Base-by-base conservation (phyloP, 1,140 invertebrate genomes). In the Hypsibius dujardini region DNA sequence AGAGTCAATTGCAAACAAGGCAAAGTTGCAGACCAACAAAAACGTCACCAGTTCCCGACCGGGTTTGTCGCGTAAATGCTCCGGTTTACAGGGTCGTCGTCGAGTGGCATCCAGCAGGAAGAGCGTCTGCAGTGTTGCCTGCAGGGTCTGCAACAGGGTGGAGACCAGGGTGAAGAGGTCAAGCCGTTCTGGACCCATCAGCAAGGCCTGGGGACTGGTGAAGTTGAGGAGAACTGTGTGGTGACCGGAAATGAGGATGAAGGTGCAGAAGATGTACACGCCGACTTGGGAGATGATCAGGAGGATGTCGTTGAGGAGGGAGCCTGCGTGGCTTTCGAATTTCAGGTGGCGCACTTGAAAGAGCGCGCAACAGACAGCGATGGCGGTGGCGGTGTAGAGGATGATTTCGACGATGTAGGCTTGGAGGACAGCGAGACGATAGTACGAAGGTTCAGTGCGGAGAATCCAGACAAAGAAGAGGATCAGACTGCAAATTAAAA, bases 381-480 rank as follows among this genome's bases (percentile, higher is more conserved):
- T 42, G 3, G 45, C 12, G 42, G 62, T 67, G 3, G 42, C 7
- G 3, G 62, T 67, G 62, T 95, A 94, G 2, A 97, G 82, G 0
- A 87, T 86, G 69, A 95, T 81, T 77, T 96, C 92, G 76, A 90
- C 92, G 67, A 94, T 86, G 75, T 92, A 92, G 46, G 94, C 89
- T 78, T 94, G 90, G 46, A 90, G 87, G 1, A 93, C 89, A 12
- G 90, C 91, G 72, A 90, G 79, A 46, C 85, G 84, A 7, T 89
- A 86, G 71, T 90, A 87, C n/a, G n/a, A n/a, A n/a, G n/a, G n/a
- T 73, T 93, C 89, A 0, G 87, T 86, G 59, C 86, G 87, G 1
- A 89, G 89, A 73, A 94, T 90, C 2, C 93, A 83, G 1, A 97
- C 92, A 80, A 95, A 95, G 81, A 95, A 95, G 1, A 95, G 83